Base-by-base conservation (phyloP, 1,140 invertebrate genomes). In the Drosophila malerkotliana region DNA sequence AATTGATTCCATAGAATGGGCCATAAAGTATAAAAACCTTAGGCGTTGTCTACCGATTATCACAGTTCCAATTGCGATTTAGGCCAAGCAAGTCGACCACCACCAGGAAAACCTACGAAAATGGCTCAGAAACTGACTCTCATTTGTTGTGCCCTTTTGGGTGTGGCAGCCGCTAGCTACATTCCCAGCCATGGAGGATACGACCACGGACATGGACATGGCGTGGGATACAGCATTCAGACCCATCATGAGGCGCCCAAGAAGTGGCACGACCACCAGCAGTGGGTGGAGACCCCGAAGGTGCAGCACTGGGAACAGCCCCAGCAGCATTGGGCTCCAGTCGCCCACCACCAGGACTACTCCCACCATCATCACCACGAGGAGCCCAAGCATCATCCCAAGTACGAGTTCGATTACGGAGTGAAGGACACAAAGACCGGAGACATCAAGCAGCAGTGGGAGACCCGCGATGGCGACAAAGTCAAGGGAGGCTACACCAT, bases 401-500 rank as follows among this genome's bases (percentile, higher is more conserved):
- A 94, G 66, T 96, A 96, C 92, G 93, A 94, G 79, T 96, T 95
- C 88, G 95, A 94, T 78, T 96, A 96, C 89, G 94, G 94, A 34
- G 95, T 96, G 6, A 93, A 95, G 74, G 96, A 96, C 87, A 93
- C 94, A 48, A 94, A 95, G 90, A 96, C 94, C 45, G 94, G 96
- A 72, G 95, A 95, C 87, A 93, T 95, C 68, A 95, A 95, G 92
- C 93, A 93, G 83, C 94, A 95, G 79, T 93, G 94, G 92, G 94
- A 95, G 84, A 92, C 92, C 9, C 92, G 94, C 47, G 93, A 94
- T 75, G 94, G 94, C 21, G 94, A 94, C 76, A 92, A 94, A 10
- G 94, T 94, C 47, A 93, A 94, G 88, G 94, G 94, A 48, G 92
- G 92, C 44, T 94, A 94, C 84, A 93, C 93, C 34, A 81, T 94